Conservation (phyloP, 2,797 vertebrate species). For the Corythornis leucogaster region DNA sequence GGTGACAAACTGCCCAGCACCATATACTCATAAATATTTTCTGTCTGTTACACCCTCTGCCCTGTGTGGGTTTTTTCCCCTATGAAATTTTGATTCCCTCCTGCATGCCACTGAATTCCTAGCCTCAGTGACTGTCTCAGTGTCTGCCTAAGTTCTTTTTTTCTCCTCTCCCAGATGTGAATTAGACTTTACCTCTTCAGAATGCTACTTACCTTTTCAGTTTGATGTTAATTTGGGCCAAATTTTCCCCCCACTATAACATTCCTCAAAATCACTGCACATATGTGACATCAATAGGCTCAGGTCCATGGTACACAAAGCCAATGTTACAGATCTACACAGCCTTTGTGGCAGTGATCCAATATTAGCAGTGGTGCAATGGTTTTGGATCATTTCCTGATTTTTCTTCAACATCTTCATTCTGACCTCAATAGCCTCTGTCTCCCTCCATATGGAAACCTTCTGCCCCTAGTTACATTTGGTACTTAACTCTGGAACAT, state of each 20-base stretch:
- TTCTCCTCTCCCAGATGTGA: background rate
- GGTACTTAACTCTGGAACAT: background rate
- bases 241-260: background rate
- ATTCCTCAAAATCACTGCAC: background rate
- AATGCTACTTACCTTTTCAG: background rate
- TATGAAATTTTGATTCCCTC: background rate
- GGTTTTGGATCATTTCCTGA: background rate
- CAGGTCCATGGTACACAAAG: background rate
- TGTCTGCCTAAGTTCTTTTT: background rate
- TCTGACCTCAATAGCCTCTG: background rate
- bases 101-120: background rate
- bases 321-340: background rate
- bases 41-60: background rate
- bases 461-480: background rate
- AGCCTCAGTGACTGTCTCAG: background rate
- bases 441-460: background rate
- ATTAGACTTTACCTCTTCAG: background rate
- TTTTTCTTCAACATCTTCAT: constrained; percentile 3
- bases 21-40: background rate
- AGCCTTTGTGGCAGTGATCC: background rate
- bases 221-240: background rate
- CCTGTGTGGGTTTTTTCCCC: background rate
- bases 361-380: background rate
- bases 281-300: background rate
- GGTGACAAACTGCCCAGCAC: background rate